phyloP scores from a whole-genome alignment of 2,797 vertebrate species.

The Sebastes taczanowskii region DNA sequence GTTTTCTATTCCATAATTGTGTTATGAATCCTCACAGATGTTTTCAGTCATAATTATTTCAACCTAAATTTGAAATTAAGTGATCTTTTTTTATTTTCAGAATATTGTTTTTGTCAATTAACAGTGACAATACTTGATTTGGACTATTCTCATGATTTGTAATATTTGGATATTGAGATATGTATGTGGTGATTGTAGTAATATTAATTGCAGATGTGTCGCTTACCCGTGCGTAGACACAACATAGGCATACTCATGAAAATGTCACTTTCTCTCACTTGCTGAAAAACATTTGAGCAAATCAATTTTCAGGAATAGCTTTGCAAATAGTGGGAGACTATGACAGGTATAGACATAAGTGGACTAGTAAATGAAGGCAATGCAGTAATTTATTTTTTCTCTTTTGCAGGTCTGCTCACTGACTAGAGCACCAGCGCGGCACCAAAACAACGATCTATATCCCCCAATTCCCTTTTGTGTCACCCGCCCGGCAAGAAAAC shows the following conservation, averaged over 20 bases:
- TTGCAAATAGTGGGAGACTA: neutral
- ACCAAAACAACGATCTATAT: slow-evolving; percentile 31
- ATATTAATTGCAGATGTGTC: no score
- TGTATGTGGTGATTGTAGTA: neutral
- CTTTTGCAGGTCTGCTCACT: slow-evolving; percentile 61
- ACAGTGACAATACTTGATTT: neutral
- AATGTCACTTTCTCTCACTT: neutral
- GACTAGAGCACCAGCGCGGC: slow-evolving; percentile 34
- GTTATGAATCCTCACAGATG: neutral
- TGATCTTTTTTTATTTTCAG: no score
- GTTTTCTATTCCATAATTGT: neutral
- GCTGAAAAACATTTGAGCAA: neutral
- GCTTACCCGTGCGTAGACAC: neutral
- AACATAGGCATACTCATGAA: neutral
- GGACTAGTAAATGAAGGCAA: neutral
- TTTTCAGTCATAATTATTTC: neutral
- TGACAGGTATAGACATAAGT: neutral
- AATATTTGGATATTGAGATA: neutral
- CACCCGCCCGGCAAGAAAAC: slow-evolving; percentile 77
- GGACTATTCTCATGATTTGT: neutral
- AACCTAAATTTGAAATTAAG: neutral
- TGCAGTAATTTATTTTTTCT: neutral
- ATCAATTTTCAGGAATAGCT: neutral
- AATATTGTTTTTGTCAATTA: neutral
- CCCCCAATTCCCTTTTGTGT: slow-evolving; percentile 62